Evolutionary conservation across 2,797 vertebrate genomes (phyloP).

Genomic region (Acanthiza pusilla): DNA sequence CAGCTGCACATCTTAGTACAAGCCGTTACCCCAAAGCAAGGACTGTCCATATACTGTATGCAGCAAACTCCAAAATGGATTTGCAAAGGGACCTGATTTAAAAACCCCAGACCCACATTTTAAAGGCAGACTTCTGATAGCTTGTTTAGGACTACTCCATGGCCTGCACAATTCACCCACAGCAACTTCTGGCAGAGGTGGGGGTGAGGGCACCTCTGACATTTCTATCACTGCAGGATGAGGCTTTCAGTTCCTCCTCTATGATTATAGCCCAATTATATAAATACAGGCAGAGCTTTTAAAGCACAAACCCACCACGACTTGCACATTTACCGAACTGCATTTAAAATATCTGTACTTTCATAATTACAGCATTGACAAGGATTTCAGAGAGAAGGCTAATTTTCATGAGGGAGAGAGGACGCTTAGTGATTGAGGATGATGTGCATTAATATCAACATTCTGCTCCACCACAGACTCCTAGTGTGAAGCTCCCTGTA

Average conservation of each 20-base stretch:
- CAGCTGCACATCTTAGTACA: background rate
- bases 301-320: background rate
- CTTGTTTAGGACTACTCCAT: background rate
- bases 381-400: background rate
- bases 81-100: background rate
- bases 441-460: background rate
- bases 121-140: background rate
- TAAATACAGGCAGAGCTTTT: slow-evolving; percentile 3
- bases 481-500: background rate
- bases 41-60: background rate
- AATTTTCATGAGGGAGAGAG: background rate
- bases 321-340: background rate
- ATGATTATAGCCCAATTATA: slow-evolving; percentile 1
- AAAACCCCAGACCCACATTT: background rate
- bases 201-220: background rate
- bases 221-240: background rate
- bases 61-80: background rate
- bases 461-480: background rate
- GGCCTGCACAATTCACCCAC: background rate
- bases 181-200: background rate
- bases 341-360: slow-evolving; percentile 9
- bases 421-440: background rate
- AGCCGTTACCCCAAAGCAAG: background rate
- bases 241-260: slow-evolving; percentile 16
- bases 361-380: background rate